Conservation (phyloP, 2,888 invertebrate species). For the Drosophila parthenogenetica region DNA sequence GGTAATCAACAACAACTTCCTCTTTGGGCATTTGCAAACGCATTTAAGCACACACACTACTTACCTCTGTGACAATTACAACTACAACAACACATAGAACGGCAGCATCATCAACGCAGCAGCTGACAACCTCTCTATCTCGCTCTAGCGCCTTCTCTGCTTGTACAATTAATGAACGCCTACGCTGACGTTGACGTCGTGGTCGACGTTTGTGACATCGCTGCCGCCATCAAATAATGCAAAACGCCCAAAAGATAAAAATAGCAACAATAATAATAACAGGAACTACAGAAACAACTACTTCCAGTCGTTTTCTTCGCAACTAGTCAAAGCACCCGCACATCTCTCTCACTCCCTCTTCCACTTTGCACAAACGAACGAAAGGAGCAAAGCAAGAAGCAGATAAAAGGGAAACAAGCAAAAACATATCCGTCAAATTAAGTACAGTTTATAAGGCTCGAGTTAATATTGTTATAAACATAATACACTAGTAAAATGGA, state of each 20-base stretch:
- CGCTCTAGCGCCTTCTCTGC: slow-evolving; percentile 20
- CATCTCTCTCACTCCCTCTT: neutral
- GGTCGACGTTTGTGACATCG: slow-evolving; percentile 14
- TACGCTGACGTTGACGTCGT: slow-evolving; percentile 37
- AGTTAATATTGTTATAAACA: slow-evolving; percentile 14
- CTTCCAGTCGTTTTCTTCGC: slow-evolving; percentile 65
- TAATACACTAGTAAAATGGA: slow-evolving; percentile 86
- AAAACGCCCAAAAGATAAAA: slow-evolving; percentile 30
- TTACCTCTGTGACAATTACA: slow-evolving; percentile 40
- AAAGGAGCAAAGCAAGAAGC: slow-evolving; percentile 1
- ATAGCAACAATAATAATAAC: slow-evolving; percentile 21
- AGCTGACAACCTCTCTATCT: slow-evolving; percentile 44
- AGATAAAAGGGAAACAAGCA: slow-evolving; percentile 22
- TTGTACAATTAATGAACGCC: slow-evolving; percentile 49
- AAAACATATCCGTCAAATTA: slow-evolving; percentile 70
- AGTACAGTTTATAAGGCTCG: slow-evolving; percentile 34
- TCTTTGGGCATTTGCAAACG: slow-evolving; percentile 54
- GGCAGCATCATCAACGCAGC: slow-evolving; percentile 32
- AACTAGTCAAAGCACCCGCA: slow-evolving; percentile 62
- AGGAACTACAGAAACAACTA: slow-evolving; percentile 41
- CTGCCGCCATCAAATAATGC: slow-evolving; percentile 42
- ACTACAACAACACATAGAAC: slow-evolving; percentile 10
- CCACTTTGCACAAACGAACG: slow-evolving; percentile 20
- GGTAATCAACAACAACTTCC: slow-evolving; percentile 60
- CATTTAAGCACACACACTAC: slow-evolving; percentile 40